Evolutionary conservation across 2,888 invertebrate genomes (phyloP), one percentile per base, ranked within the genome.

Genomic region (Eupelmus urozonus): DNA sequence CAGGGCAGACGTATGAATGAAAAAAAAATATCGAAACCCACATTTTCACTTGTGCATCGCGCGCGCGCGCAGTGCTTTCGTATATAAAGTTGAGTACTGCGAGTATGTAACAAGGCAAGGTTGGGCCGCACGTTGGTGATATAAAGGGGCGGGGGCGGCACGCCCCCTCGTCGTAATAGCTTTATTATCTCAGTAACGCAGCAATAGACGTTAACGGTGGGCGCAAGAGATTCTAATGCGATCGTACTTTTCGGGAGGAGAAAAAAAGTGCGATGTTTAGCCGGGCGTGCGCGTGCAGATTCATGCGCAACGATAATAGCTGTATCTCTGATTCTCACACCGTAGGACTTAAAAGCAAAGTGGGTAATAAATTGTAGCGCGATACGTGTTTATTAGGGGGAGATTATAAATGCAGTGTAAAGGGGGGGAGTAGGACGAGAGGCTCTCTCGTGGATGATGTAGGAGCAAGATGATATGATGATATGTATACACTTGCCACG

Each of bases 401-500:
- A 16, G 34, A 53, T 53, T 13, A 20, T 9, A 67, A 55, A 55
- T n/a, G 11, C 29, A 23, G 34, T 27, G 49, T 49, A 55, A 55
- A 49, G 20, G 18, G 20, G 25, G n/a, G 11, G n/a, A 42, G n/a
- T 13, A n/a, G 4, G n/a, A n/a, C n/a, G n/a, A n/a, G n/a, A n/a
- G n/a, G n/a, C n/a, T n/a, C n/a, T n/a, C n/a, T n/a, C n/a, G n/a
- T n/a, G n/a, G n/a, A n/a, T n/a, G n/a, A n/a, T n/a, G n/a, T 9
- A 16, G 27, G 25, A 13, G 5, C n/a, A 55, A 69, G 11, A 69
- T 57, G 29, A 23, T 34, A 67, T 69, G 18, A 55, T 55, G 11
- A 40, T 40, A 57, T 7, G n/a, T n/a, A 75, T 25, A 57, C 13
- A 63, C 42, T 71, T 59, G 34, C 59, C 66, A 72, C 55, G 72